Base-by-base conservation (phyloP, 2,113 vertebrate genomes). In the Gymnobelideus leadbeateri region DNA sequence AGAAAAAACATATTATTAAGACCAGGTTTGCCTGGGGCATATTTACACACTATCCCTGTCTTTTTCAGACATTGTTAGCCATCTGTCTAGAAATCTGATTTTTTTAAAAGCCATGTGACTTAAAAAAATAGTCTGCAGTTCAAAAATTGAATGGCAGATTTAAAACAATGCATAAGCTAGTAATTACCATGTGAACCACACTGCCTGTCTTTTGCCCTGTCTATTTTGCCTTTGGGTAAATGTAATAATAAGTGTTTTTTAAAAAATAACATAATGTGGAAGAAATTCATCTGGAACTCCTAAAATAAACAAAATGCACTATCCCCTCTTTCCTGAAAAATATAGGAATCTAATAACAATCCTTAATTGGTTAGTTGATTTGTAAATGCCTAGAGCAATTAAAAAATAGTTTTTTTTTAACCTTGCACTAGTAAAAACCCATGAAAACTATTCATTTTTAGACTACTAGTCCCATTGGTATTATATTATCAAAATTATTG, bases 311-410 rank as follows among this genome's bases (percentile, higher is more conserved):
- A 10, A 43, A 84, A 89, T 51, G n/a, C 2, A 14, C 94, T 94
- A 95, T 95, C 95, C 77, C 25, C n/a, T 92, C 21, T 96, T 93
- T 89, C 53, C 91, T 95, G 91, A 92, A 97, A 94, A 96, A 55
- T 54, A 91, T 4, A 93, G 95, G 31, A 94, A 3, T 21, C 68
- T 91, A 26, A 95, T 96, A 94, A 93, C 92, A 53, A 89, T 94
- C 90, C 51, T 96, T 95, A 95, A 94, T 96, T 95, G 51, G 50
- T 95, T 92, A 95, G 47, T 31, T 37, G 94, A 47, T 11, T 89
- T 89, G 46, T 52, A 92, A 96, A 51, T 46, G 93, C 53, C 94
- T 94, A 97, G n/a, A 93, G 12, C 93, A 90, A 93, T 97, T 94
- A 19, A 24, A 93, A 24, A 68, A 1, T 95, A 92, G 77, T 8